phyloP scores from a whole-genome alignment of 2,888 invertebrate genomes.

The Melanargia galathea region DNA sequence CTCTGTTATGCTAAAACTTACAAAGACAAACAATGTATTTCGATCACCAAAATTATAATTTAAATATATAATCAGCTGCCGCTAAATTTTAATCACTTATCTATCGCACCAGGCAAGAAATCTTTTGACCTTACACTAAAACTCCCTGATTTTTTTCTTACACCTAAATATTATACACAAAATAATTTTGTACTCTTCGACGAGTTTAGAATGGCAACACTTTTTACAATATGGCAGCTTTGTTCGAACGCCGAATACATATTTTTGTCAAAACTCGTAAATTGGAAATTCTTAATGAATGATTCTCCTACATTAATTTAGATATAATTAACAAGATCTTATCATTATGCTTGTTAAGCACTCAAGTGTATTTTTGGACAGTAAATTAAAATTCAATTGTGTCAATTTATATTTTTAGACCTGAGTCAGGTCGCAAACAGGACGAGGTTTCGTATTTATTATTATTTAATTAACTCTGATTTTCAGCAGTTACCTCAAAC shows the following conservation, averaged over 20 bases:
- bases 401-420: constrained; percentile 44
- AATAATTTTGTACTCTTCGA: constrained; percentile 82
- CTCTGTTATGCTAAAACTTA: constrained; percentile 50
- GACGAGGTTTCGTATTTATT: constrained; percentile 36
- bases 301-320: constrained; percentile 29
- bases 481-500: background rate
- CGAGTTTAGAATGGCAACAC: constrained; percentile 79
- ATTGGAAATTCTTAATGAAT: constrained; percentile 31
- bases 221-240: constrained; percentile 72
- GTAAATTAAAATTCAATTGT: constrained; percentile 24
- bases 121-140: constrained; percentile 71
- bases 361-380: constrained; percentile 21
- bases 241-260: constrained; percentile 57
- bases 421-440: constrained; percentile 46
- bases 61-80: constrained; percentile 39
- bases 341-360: constrained; percentile 24
- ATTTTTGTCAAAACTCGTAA: constrained; percentile 45
- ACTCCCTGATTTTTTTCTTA: constrained; percentile 82
- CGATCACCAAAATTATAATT: constrained; percentile 40
- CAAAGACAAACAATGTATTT: constrained; percentile 39
- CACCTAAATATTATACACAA: constrained; percentile 80
- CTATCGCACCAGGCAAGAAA: constrained; percentile 75
- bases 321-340: constrained; percentile 22
- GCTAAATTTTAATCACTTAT: constrained; percentile 53
- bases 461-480: background rate